Conservation (phyloP, 2,888 invertebrate species). For the Drosophila limbata region DNA sequence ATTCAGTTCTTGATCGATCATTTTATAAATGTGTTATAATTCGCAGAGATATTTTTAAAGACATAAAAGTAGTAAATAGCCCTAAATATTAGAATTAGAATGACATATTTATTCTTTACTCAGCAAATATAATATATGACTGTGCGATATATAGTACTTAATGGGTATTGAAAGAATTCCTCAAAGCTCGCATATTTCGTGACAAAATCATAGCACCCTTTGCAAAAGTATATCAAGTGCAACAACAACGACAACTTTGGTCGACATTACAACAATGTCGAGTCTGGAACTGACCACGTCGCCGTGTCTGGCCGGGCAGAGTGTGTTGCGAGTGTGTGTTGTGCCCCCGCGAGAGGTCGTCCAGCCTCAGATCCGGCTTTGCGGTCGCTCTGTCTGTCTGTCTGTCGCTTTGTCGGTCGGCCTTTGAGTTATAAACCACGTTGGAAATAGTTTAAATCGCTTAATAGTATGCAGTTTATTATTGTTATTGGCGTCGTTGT, state of each 20-base stretch:
- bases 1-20: too few relatives aligned
- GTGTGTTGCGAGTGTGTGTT: slow-evolving; percentile 29
- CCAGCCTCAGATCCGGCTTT: slow-evolving; percentile 72
- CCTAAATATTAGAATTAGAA: too few relatives aligned
- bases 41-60: too few relatives aligned
- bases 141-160: not conserved
- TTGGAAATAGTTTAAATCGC: slow-evolving; percentile 74
- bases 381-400: slow-evolving; percentile 34
- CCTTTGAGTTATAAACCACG: slow-evolving; percentile 59
- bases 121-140: not conserved
- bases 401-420: slow-evolving; percentile 30
- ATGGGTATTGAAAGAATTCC: not conserved
- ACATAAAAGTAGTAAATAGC: too few relatives aligned
- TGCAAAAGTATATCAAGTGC: slow-evolving; percentile 23
- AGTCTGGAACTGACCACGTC: slow-evolving; percentile 63
- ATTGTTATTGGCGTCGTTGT: slow-evolving; percentile 66
- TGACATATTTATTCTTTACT: too few relatives aligned
- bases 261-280: slow-evolving; percentile 45
- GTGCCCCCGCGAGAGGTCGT: slow-evolving; percentile 75
- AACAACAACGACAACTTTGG: slow-evolving; percentile 8
- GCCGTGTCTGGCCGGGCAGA: slow-evolving; percentile 59
- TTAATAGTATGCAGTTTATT: slow-evolving; percentile 80
- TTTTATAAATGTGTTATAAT: too few relatives aligned
- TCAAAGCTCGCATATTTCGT: not conserved
- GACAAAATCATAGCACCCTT: not conserved